Evolutionary conservation across 2,113 vertebrate species (phyloP).

Genomic region (Pterocles burchelli): DNA sequence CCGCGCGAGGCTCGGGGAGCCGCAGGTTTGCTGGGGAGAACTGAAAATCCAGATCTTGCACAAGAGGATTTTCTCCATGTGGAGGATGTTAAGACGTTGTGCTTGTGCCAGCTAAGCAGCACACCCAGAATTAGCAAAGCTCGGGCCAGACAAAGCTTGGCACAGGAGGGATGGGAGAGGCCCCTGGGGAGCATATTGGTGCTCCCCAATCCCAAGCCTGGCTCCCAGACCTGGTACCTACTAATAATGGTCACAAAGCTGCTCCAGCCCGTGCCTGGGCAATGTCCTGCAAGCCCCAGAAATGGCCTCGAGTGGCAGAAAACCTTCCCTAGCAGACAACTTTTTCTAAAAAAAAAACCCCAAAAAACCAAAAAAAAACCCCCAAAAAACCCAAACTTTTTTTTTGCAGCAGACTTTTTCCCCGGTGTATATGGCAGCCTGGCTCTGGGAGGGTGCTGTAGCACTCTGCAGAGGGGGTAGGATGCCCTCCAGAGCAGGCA

Average conservation of each 20-base stretch:
- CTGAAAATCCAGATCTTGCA: neutral
- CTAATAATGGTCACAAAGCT: neutral
- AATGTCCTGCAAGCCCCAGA: neutral
- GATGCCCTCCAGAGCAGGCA: neutral
- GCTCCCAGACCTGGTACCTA: neutral
- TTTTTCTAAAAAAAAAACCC: no score
- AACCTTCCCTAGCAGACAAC: rapidly evolving
- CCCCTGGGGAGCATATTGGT: neutral
- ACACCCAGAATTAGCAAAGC: neutral
- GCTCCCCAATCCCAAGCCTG: neutral
- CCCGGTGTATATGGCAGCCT: rapidly evolving
- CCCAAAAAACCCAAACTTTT: no score
- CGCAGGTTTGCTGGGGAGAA: neutral
- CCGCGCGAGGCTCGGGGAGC: rapidly evolving
- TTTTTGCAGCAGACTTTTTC: neutral
- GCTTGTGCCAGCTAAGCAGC: neutral
- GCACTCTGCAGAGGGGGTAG: neutral
- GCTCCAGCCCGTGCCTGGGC: neutral
- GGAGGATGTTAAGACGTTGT: neutral
- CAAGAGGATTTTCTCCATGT: neutral
- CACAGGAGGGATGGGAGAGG: neutral
- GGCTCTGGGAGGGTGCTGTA: neutral
- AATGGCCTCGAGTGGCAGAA: neutral
- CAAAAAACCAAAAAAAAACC: no score
- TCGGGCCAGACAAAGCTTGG: neutral